Evolutionary conservation across 2,888 invertebrate genomes (phyloP).

Genomic region (Drosophila picticornis): DNA sequence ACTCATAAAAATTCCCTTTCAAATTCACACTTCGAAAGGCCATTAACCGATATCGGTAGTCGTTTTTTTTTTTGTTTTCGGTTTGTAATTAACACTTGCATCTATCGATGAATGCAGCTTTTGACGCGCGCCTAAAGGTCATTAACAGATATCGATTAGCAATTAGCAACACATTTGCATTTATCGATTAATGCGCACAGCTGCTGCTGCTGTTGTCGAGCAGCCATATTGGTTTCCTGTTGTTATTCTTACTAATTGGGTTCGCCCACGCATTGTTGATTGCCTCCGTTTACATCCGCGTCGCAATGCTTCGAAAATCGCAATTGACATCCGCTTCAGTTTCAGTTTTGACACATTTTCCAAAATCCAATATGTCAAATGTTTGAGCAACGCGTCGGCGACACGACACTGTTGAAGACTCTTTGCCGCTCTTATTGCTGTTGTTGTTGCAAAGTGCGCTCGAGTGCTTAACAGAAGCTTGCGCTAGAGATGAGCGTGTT

Average conservation of each 20-base stretch:
- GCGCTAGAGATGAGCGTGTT: constrained; percentile 40
- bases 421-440: constrained; percentile 19
- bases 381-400: constrained; percentile 48
- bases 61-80: background rate
- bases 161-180: constrained; percentile 9
- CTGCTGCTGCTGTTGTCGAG: constrained; percentile 1
- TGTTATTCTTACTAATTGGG: constrained; percentile 39
- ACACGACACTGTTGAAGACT: constrained; percentile 39
- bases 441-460: constrained; percentile 30
- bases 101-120: constrained; percentile 13
- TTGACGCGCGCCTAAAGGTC: constrained; percentile 11
- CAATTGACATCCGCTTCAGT: constrained; percentile 78
- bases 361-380: constrained; percentile 47
- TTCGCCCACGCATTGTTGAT: constrained; percentile 34
- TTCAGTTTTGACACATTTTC: constrained; percentile 76
- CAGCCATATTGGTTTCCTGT: constrained; percentile 21
- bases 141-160: constrained; percentile 41
- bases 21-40: constrained; percentile 29
- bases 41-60: constrained; percentile 36
- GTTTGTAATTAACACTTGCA: constrained; percentile 18
- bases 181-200: constrained; percentile 23
- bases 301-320: constrained; percentile 46
- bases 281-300: constrained; percentile 61
- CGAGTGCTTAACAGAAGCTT: constrained; percentile 43
- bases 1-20: constrained; percentile 35